Evolutionary conservation across 2,113 vertebrate species (phyloP), one percentile per base, ranked within the genome.

Genomic region (Antennarius striatus): DNA sequence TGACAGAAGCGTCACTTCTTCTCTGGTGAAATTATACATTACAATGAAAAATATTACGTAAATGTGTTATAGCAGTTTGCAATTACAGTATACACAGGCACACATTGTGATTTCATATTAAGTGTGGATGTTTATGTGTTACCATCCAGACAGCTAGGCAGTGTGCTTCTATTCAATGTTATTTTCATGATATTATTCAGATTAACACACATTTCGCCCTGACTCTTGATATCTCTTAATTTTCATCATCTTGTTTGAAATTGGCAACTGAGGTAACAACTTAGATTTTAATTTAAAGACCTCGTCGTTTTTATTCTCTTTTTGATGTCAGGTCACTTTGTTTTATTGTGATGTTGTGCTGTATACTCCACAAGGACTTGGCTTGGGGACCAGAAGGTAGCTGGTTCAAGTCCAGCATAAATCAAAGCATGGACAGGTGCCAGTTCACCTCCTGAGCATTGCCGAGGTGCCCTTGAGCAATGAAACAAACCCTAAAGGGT

Each of bases 181-280:
- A 1, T 22, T 36, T 7, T 36, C 32, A 5, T 4, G 32, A 3
- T 36, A 7, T 36, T 7, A 36, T 36, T 36, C 32, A 36, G 32
- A 36, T 36, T 36, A 22, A 22, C 13, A 57, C 48, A 53, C 16
- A 51, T 32, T 42, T 48, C 3, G 62, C 12, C 28, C 36, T 49
- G 3, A 16, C 47, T 45, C 29, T 15, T 56, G 29, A 75, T 63
- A 10, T 58, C 14, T 13, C 15, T 40, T 28, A 59, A 17, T 60
- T 67, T 55, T 12, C 3, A 1, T 28, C 63, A 3, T 56, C 11
- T 48, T 73, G 17, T 48, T 49, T 4, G 48, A 64, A 29, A 2
- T 53, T 36, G 32, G 32, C 3, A 3, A 30, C 22, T 4, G 2
- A 15, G 11, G n/a, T 22, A 43, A 63, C 11, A 48, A 17, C 40